Conservation (phyloP, 2,113 vertebrate species). For the Gavia stellata region DNA sequence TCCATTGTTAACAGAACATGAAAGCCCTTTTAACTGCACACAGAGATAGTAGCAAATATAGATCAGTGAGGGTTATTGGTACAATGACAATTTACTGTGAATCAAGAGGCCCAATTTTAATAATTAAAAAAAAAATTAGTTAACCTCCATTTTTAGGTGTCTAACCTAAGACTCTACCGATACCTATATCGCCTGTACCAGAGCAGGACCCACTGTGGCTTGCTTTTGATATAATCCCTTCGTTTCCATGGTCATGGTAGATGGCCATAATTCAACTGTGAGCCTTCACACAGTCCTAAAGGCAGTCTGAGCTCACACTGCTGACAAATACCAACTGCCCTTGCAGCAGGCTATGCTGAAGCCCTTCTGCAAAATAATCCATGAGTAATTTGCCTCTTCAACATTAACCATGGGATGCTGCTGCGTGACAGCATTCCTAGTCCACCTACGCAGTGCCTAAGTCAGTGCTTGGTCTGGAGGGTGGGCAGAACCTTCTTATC, state of each 20-base stretch:
- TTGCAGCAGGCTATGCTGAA: neutral
- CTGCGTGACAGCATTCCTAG: neutral
- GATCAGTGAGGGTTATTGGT: neutral
- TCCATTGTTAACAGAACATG: neutral
- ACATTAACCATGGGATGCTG: neutral
- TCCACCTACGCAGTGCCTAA: neutral
- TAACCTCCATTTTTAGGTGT: neutral
- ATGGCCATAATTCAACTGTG: neutral
- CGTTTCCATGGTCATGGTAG: neutral
- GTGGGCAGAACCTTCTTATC: neutral
- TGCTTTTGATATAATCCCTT: neutral
- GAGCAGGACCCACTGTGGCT: neutral
- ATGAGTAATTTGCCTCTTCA: neutral
- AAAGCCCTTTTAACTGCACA: neutral
- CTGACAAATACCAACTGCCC: neutral
- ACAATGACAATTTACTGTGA: neutral
- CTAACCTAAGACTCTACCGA: neutral
- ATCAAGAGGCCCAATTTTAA: neutral
- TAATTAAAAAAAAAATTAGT: neutral
- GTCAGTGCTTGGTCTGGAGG: neutral
- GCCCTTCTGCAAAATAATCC: neutral
- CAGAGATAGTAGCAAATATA: neutral
- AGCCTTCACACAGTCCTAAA: neutral
- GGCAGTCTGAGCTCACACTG: neutral
- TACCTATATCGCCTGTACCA: neutral